Evolutionary conservation across 2,797 vertebrate species (phyloP).

Genomic region (Cynopterus sphinx): DNA sequence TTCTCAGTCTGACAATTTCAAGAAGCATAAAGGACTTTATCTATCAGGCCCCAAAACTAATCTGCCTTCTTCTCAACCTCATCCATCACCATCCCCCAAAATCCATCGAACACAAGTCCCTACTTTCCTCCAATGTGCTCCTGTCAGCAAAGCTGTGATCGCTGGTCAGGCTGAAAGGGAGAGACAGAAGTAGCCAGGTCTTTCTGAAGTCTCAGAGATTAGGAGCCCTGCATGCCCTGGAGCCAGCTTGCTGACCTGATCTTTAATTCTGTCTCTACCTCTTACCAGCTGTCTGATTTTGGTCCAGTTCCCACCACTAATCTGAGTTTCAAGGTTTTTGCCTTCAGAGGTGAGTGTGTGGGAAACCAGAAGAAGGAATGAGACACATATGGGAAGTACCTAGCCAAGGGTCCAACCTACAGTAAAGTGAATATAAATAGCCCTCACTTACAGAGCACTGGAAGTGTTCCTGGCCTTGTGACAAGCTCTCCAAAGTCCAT

Average conservation of each 20-base stretch:
- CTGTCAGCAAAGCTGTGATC: neutral
- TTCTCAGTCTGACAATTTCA: constrained; percentile 66
- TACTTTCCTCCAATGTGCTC: accelerated
- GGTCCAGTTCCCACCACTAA: too few species aligned
- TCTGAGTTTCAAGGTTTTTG: neutral
- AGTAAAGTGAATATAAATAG: neutral
- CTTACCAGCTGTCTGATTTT: neutral
- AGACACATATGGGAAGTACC: neutral
- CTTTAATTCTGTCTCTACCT: neutral
- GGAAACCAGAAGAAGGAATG: neutral
- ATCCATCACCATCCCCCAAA: constrained; percentile 50
- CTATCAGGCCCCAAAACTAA: constrained; percentile 74
- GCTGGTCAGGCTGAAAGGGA: neutral
- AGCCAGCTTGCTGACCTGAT: neutral
- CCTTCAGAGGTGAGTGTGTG: neutral
- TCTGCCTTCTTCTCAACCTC: constrained; percentile 51
- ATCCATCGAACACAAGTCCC: too few species aligned
- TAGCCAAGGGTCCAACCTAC: too few species aligned
- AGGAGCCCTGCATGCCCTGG: neutral
- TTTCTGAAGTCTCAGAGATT: neutral
- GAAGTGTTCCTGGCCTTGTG: neutral
- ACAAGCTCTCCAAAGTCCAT: neutral
- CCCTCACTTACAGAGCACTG: neutral
- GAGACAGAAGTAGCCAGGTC: neutral
- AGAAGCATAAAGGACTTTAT: constrained; percentile 76